Percentiles rank a stretch among this genome's conserved stretches.
Conservation (phyloP, 2,113 vertebrate species). For the Oplegnathus fasciatus region DNA sequence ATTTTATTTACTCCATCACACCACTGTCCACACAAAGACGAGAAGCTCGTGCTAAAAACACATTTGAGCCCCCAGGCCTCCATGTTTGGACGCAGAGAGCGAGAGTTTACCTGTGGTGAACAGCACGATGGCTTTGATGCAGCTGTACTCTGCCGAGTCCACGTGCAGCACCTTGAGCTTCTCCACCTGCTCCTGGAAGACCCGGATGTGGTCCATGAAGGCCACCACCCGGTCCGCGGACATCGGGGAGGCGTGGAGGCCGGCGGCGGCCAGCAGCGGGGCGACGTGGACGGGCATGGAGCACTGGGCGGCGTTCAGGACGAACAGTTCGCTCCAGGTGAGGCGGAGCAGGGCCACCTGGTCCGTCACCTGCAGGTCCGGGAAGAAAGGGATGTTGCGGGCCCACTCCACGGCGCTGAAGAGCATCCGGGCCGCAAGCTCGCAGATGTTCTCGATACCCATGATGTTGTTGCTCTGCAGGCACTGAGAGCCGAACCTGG, state of each 20-base stretch:
- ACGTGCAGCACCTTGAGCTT: slow-evolving; percentile 98
- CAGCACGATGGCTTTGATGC: slow-evolving; percentile 97
- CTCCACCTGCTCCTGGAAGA: slow-evolving; percentile 99
- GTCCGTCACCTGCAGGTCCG: slow-evolving; percentile 97
- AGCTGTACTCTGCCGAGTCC: slow-evolving; percentile 98
- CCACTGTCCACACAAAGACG: not conserved
- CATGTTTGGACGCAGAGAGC: not conserved
- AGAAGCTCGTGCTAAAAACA: not conserved
- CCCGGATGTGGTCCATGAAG: slow-evolving; percentile 99
- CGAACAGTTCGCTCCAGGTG: slow-evolving; percentile 99
- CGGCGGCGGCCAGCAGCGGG: slow-evolving; percentile 94
- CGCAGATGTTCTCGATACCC: slow-evolving; percentile 99
- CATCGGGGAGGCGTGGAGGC: slow-evolving; percentile 97
- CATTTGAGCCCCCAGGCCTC: not conserved
- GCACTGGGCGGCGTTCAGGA: slow-evolving; percentile 96
- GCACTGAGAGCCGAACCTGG: slow-evolving; percentile 96
- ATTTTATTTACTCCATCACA: not conserved
- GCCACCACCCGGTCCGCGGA: slow-evolving; percentile 97
- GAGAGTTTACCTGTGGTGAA: slow-evolving; percentile 94
- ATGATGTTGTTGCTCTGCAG: slow-evolving; percentile 97
- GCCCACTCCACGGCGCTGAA: slow-evolving; percentile 99
- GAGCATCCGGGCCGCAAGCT: slow-evolving; percentile 97
- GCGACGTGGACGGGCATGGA: slow-evolving; percentile 97
- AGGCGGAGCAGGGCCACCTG: slow-evolving; percentile 97
- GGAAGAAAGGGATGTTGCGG: slow-evolving; percentile 98